Evolutionary conservation across 2,888 invertebrate genomes (phyloP).

Genomic region (Perithous albicinctus): DNA sequence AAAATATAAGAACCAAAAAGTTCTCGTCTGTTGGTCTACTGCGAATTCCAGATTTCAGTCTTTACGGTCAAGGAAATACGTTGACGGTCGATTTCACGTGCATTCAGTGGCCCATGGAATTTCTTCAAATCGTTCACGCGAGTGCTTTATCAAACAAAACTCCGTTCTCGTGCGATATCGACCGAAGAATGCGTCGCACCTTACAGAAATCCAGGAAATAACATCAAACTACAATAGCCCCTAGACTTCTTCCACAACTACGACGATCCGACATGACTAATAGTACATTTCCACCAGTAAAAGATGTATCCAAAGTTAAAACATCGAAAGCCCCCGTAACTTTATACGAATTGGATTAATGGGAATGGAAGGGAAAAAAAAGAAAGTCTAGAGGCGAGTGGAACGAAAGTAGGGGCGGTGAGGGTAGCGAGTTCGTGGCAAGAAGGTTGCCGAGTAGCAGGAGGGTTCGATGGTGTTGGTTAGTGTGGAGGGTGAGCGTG

Average conservation of each 20-base stretch:
- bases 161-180: slow-evolving; percentile 8
- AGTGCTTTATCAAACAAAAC: slow-evolving; percentile 46
- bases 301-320: slow-evolving; percentile 29
- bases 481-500: slow-evolving; percentile 25
- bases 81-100: not conserved
- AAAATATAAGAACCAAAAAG: slow-evolving; percentile 65
- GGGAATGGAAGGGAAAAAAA: slow-evolving; percentile 17
- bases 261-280: not conserved
- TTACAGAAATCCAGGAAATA: slow-evolving; percentile 20
- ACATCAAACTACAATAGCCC: not conserved
- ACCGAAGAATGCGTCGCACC: slow-evolving; percentile 17
- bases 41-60: slow-evolving; percentile 75
- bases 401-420: slow-evolving; percentile 28
- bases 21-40: slow-evolving; percentile 76
- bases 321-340: slow-evolving; percentile 37
- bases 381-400: not conserved
- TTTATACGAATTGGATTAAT: slow-evolving; percentile 49
- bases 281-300: not conserved
- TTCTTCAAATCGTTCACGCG: slow-evolving; percentile 35
- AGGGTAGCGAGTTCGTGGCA: not conserved
- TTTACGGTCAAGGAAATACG: slow-evolving; percentile 73
- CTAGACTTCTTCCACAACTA: not conserved
- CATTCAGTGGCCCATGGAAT: slow-evolving; percentile 1
- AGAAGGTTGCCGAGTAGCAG: slow-evolving; percentile 18
- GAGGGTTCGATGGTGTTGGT: slow-evolving; percentile 57